Evolutionary conservation across 1,140 invertebrate genomes (phyloP).

Genomic region (Drosophila pandora): DNA sequence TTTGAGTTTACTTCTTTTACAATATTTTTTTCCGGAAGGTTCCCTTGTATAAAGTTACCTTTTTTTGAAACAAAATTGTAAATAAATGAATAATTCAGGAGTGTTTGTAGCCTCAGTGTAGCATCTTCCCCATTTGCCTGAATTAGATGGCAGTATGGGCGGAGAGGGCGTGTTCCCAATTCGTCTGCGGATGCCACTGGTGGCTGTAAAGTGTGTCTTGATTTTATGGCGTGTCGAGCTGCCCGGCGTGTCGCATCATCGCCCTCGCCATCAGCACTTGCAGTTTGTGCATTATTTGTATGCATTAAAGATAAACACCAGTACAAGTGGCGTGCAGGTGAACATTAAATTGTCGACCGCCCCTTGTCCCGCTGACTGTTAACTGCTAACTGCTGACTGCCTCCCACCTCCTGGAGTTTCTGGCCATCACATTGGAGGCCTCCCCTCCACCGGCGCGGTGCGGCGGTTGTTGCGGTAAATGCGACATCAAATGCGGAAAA

Average conservation of each 20-base stretch:
- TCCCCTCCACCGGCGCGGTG: background rate
- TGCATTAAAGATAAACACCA: conserved; percentile 67
- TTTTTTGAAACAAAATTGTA: too few species aligned
- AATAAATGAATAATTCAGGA: background rate
- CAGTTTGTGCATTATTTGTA: conserved; percentile 76
- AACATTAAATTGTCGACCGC: conserved; percentile 29
- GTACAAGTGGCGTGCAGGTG: conserved; percentile 15
- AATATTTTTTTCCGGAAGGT: too few species aligned
- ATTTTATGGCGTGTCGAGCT: conserved; percentile 67
- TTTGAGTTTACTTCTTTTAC: background rate
- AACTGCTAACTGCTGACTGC: too few species aligned
- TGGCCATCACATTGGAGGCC: conserved; percentile 1
- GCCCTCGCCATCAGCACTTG: conserved; percentile 53
- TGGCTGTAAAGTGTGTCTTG: conserved; percentile 62
- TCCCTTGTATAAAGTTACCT: too few species aligned
- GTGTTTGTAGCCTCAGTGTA: conserved; percentile 2
- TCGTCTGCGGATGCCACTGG: conserved; percentile 25
- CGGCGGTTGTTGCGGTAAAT: conserved; percentile 23
- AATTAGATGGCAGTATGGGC: conserved; percentile 50
- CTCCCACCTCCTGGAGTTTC: background rate
- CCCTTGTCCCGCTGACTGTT: background rate
- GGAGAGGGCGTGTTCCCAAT: conserved; percentile 21
- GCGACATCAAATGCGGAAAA: conserved; percentile 38
- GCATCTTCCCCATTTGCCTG: conserved; percentile 51
- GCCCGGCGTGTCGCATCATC: conserved; percentile 8